phyloP scores from a whole-genome alignment of 2,888 invertebrate genomes.

The Platycheirus albimanus region DNA sequence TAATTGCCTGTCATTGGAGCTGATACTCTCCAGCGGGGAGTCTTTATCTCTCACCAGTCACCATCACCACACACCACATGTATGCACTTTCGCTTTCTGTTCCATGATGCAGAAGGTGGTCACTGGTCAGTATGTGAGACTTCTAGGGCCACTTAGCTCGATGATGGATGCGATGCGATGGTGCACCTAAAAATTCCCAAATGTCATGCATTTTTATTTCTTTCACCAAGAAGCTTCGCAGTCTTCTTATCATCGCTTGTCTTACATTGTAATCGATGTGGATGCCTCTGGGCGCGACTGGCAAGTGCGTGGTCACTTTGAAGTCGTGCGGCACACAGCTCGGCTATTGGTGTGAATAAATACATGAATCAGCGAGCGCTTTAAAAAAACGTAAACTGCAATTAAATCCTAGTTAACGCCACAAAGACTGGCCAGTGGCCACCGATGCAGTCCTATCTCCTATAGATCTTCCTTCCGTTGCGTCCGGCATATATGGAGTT shows the following conservation, averaged over 20 bases:
- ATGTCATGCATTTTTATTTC: slow-evolving; percentile 35
- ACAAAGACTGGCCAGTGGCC: slow-evolving; percentile 17
- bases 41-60: slow-evolving; percentile 47
- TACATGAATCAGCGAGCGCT: slow-evolving; percentile 42
- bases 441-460: slow-evolving; percentile 28
- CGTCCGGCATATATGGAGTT: slow-evolving; percentile 43
- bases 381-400: too few relatives aligned
- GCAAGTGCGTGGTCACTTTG: slow-evolving; percentile 60
- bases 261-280: slow-evolving; percentile 9
- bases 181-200: slow-evolving; percentile 36
- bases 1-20: slow-evolving; percentile 67
- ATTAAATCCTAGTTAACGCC: slow-evolving; percentile 66
- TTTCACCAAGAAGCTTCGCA: slow-evolving; percentile 16
- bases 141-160: slow-evolving; percentile 46
- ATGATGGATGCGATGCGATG: too few relatives aligned
- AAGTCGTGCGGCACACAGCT: slow-evolving; percentile 23
- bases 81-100: slow-evolving; percentile 68
- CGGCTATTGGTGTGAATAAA: slow-evolving; percentile 42
- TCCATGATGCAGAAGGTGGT: slow-evolving; percentile 25
- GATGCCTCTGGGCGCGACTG: slow-evolving; percentile 10
- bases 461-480: slow-evolving; percentile 60
- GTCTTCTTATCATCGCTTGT: slow-evolving; percentile 31
- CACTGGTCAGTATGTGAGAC: slow-evolving; percentile 8
- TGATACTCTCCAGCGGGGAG: slow-evolving; percentile 58
- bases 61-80: too few relatives aligned